phyloP scores from a whole-genome alignment of 2,113 vertebrate species.

The Ahaetulla prasina region DNA sequence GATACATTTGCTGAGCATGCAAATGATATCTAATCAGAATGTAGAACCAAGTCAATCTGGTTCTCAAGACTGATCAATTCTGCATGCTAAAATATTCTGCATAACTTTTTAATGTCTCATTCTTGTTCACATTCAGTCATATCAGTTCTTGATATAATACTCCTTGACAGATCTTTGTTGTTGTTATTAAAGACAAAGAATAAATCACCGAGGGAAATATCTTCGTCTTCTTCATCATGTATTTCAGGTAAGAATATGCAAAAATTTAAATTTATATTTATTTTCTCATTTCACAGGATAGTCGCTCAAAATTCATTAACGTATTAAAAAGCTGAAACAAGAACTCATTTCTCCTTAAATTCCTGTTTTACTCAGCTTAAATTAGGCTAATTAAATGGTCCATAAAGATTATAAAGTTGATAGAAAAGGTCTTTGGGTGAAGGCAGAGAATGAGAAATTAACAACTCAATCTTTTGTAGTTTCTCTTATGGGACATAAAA shows the following conservation, averaged over 20 bases:
- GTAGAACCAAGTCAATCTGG: neutral
- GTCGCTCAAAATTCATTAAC: neutral
- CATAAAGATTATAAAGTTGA: constrained; percentile 34
- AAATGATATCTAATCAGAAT: constrained; percentile 16
- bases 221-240: neutral
- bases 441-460: constrained; percentile 55
- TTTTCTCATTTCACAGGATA: neutral
- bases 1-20: neutral
- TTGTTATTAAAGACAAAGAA: neutral
- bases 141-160: neutral
- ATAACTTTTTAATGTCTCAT: neutral
- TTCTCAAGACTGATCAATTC: constrained; percentile 3
- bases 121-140: neutral
- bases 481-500: constrained; percentile 52
- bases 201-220: neutral
- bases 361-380: constrained; percentile 38
- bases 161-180: neutral
- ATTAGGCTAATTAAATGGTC: constrained; percentile 46
- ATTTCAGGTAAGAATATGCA: neutral
- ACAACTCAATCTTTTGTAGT: constrained; percentile 43
- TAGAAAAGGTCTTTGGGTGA: constrained; percentile 46
- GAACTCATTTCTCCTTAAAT: constrained; percentile 29
- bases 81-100: neutral
- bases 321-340: constrained; percentile 38
- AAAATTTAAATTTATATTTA: neutral